Percentiles rank a stretch among this genome's conserved stretches.
phyloP scores from a whole-genome alignment of 2,888 invertebrate species.

The Ormyrus thymus region DNA sequence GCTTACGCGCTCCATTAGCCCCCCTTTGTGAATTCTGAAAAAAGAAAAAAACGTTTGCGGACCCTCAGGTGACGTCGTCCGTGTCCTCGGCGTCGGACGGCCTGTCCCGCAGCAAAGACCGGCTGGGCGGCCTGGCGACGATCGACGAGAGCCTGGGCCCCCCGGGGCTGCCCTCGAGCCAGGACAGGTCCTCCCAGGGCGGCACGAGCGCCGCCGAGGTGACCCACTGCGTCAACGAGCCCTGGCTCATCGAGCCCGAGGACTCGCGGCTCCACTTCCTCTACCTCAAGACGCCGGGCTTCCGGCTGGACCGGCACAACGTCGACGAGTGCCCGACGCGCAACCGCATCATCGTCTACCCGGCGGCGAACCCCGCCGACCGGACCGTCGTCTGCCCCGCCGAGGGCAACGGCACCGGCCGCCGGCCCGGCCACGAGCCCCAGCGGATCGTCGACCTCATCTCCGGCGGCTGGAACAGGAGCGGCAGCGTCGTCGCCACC shows the following conservation, averaged over 20 bases:
- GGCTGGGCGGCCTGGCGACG: constrained; percentile 39
- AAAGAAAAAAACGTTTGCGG: too few relatives aligned
- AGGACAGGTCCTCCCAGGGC: neutral
- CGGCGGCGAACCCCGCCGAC: constrained; percentile 80
- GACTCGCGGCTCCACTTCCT: constrained; percentile 83
- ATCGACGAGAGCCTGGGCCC: constrained; percentile 45
- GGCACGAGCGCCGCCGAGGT: constrained; percentile 60
- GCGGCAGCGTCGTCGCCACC: constrained; percentile 48
- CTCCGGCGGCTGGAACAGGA: constrained; percentile 59
- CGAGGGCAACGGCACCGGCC: constrained; percentile 63
- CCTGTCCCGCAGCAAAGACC: constrained; percentile 15
- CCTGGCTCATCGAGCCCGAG: constrained; percentile 87
- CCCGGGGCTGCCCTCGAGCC: neutral
- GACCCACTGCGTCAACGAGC: constrained; percentile 81
- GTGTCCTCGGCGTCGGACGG: constrained; percentile 13
- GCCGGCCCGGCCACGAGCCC: constrained; percentile 50
- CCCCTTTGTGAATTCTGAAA: neutral
- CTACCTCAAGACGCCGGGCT: constrained; percentile 83
- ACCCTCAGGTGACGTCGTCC: constrained; percentile 24
- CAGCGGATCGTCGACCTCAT: constrained; percentile 57
- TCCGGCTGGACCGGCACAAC: constrained; percentile 76
- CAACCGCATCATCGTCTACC: constrained; percentile 84
- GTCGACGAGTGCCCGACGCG: constrained; percentile 80
- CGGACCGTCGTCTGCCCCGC: constrained; percentile 83
- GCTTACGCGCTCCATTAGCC: neutral